Evolutionary conservation across 1,140 invertebrate species (phyloP), one percentile per base, ranked within the genome.

Genomic region (Dinoponera quadriceps): DNA sequence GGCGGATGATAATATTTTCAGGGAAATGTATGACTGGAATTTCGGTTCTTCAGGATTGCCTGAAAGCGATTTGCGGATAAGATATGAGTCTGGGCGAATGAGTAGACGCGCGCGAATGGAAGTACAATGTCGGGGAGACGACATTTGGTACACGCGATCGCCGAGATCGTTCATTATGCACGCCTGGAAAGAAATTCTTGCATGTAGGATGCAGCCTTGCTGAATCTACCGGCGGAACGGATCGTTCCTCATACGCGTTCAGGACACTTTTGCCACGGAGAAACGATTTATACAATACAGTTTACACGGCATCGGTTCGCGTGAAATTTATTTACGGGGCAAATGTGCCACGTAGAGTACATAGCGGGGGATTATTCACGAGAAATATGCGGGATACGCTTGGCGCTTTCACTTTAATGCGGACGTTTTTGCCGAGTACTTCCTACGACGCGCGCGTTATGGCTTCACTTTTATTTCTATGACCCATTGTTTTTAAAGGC

Each of bases 31-130:
- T n/a, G n/a, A n/a, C n/a, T n/a, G n/a, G n/a, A n/a, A n/a, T n/a
- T n/a, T n/a, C n/a, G n/a, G n/a, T n/a, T n/a, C n/a, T n/a, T n/a
- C n/a, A n/a, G n/a, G n/a, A n/a, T n/a, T n/a, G n/a, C n/a, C n/a
- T n/a, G n/a, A n/a, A n/a, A n/a, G n/a, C n/a, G n/a, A n/a, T n/a
- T n/a, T n/a, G 33, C 57, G 87, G 73, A 88, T 88, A 87, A 88
- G 86, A 88, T 88, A 88, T 65, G 72, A 60, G 87, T 60, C 83
- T 59, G n/a, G 62, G 29, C 27, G 54, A 77, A 80, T 85, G 65
- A 87, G 83, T 75, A 82, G 68, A 83, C 78, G 49, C 54, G 71
- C 71, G 77, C 72, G 57, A 57, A 72, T 69, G 38, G 55, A 87
- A 51, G 25, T 55, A 60, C 73, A 78, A 77, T 85, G 59, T 48